These are phyloP conservation scores for Chaitophorus viminalis DNA, from an alignment of 2,888 invertebrate genomes.

Conservation along the genomic window DNA sequence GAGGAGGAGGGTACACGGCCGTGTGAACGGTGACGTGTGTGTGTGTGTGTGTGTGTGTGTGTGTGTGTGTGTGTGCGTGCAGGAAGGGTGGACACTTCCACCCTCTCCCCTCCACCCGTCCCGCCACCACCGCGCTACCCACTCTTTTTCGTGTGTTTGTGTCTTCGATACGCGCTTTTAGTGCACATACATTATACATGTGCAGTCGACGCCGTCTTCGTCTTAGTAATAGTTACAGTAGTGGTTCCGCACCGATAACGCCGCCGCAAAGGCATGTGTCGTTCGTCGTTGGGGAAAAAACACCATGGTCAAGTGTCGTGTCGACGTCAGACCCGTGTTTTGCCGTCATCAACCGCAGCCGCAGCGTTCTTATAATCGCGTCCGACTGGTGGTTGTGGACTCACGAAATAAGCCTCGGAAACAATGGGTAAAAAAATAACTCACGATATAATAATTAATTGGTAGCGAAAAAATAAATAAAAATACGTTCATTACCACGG, in stretches of 20 bases:
- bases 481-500: not conserved
- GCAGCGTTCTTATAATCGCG: slow-evolving; percentile 21
- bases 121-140: not conserved
- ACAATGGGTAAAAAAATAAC: slow-evolving; percentile 52
- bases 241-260: not conserved
- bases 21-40: not conserved
- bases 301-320: slow-evolving; percentile 57
- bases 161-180: slow-evolving; percentile 24
- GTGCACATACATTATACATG: not conserved
- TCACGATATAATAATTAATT: not conserved
- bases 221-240: slow-evolving; percentile 1
- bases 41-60: no score
- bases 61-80: slow-evolving; percentile 30
- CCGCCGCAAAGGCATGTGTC: slow-evolving; percentile 47
- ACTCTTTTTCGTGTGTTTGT: not conserved
- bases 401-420: slow-evolving; percentile 55
- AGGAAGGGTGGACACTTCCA: slow-evolving; percentile 48
- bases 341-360: not conserved
- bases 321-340: slow-evolving; percentile 21
- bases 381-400: slow-evolving; percentile 44
- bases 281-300: not conserved
- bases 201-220: not conserved
- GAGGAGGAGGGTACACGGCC: not conserved
- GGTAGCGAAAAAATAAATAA: not conserved
- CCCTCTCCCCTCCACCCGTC: not conserved